Percentiles rank a stretch among this genome's conserved stretches.
Conservation (phyloP, 2,888 invertebrate genomes). For the Anoplius nigerrimus region DNA sequence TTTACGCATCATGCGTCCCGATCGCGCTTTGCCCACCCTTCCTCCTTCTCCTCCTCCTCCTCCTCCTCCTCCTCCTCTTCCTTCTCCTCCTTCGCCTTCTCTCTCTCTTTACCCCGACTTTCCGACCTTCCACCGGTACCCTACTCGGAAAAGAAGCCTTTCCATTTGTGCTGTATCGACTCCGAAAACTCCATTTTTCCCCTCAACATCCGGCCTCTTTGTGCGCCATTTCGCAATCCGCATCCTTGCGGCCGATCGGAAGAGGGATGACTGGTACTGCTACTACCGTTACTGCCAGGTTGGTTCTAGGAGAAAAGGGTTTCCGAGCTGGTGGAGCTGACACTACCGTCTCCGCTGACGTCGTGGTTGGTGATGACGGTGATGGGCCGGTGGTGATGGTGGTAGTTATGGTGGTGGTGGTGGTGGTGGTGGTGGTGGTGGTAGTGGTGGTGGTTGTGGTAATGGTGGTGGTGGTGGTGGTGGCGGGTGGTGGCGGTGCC, state of each 20-base stretch:
- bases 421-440: conserved; percentile 18
- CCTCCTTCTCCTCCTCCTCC: conserved; percentile 17
- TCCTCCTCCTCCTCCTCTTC: too few relatives aligned
- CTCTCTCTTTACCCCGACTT: neutral
- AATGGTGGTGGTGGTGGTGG: conserved; percentile 22
- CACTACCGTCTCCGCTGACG: conserved; percentile 4
- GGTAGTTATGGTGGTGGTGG: conserved; percentile 33
- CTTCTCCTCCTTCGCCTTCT: conserved; percentile 17
- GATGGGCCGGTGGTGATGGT: conserved; percentile 21
- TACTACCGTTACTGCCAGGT: neutral
- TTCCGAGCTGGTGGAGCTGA: conserved; percentile 1
- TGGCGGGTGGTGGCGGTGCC: conserved; percentile 21
- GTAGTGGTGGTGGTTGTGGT: conserved; percentile 24
- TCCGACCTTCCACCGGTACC: too few relatives aligned
- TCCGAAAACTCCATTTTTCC: too few relatives aligned
- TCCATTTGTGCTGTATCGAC: too few relatives aligned
- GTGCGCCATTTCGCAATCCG: too few relatives aligned
- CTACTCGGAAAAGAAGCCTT: too few relatives aligned
- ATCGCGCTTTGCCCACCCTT: conserved; percentile 21
- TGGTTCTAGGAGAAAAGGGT: neutral
- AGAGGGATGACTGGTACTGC: too few relatives aligned
- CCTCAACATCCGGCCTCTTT: too few relatives aligned
- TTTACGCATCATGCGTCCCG: conserved; percentile 37
- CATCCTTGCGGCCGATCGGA: too few relatives aligned
- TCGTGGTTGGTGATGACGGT: neutral